Base-by-base conservation (phyloP, 2,797 vertebrate genomes). In the Chrosomus eos region DNA sequence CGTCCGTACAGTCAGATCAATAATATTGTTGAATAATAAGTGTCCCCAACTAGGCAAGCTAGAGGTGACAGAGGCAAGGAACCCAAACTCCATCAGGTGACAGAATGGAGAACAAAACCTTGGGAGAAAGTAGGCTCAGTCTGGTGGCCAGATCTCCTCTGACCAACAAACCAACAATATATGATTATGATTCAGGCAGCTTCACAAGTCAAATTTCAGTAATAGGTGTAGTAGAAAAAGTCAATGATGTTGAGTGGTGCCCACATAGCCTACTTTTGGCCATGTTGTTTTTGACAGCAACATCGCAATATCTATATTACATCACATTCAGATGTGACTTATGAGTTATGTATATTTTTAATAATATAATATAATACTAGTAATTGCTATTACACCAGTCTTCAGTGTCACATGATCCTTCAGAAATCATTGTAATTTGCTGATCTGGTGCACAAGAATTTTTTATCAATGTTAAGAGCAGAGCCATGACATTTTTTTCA, bases 241-340 rank as follows among this genome's bases (percentile, higher is more conserved):
- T 38, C 33, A 60, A 40, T 26, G 14, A 10, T 19, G 53, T 7
- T 16, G 33, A 58, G 5, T n/a, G 28, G 71, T 66, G 28, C 21
- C 26, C n/a, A 55, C 33, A 51, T 21, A n/a, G n/a, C n/a, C n/a
- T n/a, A 38, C n/a, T 75, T 75, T 53, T 66, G 28, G n/a, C 7
- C 60, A 64, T 23, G 71, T 45, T 64, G 71, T 10, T 0, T 7
- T 21, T 51, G 19, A 51, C 11, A 21, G 40, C 26, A 33, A 51
- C 85, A 83, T 81, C 81, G 72, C 62, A 70, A 51, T 21, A 21
- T 73, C 7, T 73, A 73, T 51, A 51, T 21, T 51, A 51, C 3
- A 48, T 18, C 8, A 28, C 16, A 28, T 48, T 48, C 43, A 28
- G 16, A 9, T 72, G 26, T 72, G 14, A 28, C n/a, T 7, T n/a